Evolutionary conservation across 2,797 vertebrate species (phyloP).

Genomic region (Myotis findleyi): DNA sequence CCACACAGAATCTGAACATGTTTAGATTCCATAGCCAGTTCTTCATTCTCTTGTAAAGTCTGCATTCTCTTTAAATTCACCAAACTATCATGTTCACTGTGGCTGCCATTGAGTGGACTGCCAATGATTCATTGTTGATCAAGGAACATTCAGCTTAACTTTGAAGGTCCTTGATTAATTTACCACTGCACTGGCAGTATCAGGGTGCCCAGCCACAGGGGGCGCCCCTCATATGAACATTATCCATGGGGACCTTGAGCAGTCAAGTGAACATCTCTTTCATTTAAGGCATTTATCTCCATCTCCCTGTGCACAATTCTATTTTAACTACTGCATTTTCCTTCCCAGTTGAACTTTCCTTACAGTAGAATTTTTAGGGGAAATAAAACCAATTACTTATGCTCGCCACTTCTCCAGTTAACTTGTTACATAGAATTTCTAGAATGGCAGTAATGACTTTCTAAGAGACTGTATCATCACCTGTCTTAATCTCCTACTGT

Average conservation of each 20-base stretch:
- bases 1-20: neutral
- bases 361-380: constrained; percentile 16
- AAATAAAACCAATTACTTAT: neutral
- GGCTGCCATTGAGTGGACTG: neutral
- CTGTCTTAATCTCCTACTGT: neutral
- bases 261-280: neutral
- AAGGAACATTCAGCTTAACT: constrained; percentile 20
- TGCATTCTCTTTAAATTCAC: constrained; percentile 19
- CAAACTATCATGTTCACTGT: neutral
- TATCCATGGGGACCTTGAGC: too few species aligned
- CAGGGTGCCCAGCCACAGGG: neutral
- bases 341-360: neutral
- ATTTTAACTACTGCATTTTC: constrained; percentile 6
- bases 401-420: neutral
- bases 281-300: neutral
- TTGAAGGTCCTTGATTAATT: constrained; percentile 13
- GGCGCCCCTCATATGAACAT: neutral
- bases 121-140: neutral
- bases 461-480: neutral
- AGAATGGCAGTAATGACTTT: neutral
- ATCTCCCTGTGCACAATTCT: neutral
- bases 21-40: constrained; percentile 41
- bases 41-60: neutral
- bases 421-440: constrained; percentile 40
- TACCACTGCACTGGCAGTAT: neutral